phyloP scores from a whole-genome alignment of 2,797 vertebrate species.

The Melanotaenia pygmaea region DNA sequence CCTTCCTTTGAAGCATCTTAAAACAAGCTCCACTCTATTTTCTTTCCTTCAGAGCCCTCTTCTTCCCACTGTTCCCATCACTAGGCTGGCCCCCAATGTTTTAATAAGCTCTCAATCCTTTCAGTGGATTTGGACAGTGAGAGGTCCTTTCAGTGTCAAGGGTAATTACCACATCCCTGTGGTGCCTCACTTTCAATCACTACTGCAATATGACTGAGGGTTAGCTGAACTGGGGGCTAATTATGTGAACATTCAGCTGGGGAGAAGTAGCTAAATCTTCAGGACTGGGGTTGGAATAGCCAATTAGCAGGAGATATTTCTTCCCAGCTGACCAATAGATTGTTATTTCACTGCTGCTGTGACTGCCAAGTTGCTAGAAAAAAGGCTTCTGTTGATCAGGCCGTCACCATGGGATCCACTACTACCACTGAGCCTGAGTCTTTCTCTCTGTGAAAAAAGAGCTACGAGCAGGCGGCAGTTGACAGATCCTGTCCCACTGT shows the following conservation, averaged over 20 bases:
- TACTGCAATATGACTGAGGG: conserved; percentile 64
- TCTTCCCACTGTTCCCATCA: conserved; percentile 14
- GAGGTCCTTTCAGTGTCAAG: conserved; percentile 61
- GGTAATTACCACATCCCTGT: conserved; percentile 62
- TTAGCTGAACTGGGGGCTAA: conserved; percentile 59
- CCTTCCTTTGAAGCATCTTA: conserved; percentile 30
- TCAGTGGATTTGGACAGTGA: conserved; percentile 41
- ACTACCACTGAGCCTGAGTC: conserved; percentile 11
- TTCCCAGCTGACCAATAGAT: conserved; percentile 38
- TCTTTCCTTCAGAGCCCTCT: conserved; percentile 17
- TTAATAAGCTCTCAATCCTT: conserved; percentile 61
- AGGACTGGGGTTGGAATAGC: conserved; percentile 29
- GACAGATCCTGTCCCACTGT: conserved; percentile 51
- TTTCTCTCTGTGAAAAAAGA: conserved; percentile 29
- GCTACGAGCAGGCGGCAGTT: conserved; percentile 17
- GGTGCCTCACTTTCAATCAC: conserved; percentile 60
- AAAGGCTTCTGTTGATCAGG: conserved; percentile 56
- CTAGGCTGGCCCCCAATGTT: conserved; percentile 36
- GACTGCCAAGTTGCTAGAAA: conserved; percentile 31
- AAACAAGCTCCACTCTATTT: conserved; percentile 24
- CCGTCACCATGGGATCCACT: conserved; percentile 28
- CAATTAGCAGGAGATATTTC: conserved; percentile 44
- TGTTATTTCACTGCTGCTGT: conserved; percentile 45
- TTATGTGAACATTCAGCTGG: conserved; percentile 51
- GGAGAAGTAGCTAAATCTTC: conserved; percentile 57